Evolutionary conservation across 2,797 vertebrate genomes (phyloP).

Genomic region (Esox masquinongy): DNA sequence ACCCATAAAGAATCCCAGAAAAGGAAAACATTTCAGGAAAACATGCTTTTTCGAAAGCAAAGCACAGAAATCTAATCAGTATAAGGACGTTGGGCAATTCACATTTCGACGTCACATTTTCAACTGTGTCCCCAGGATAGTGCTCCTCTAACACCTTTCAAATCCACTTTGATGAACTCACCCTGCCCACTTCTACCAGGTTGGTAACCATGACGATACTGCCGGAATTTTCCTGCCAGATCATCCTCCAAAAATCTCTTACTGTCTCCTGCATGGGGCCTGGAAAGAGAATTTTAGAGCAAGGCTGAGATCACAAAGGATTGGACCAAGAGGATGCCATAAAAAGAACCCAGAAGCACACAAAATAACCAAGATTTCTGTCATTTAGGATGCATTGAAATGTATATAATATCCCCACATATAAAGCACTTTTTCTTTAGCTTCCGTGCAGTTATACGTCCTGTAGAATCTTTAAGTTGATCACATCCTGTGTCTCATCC

Average conservation of each 20-base stretch:
- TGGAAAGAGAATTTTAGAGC: slow-evolving; percentile 46
- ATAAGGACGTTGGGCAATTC: neutral
- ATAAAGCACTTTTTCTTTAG: neutral
- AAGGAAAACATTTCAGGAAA: neutral
- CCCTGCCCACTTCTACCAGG: slow-evolving; percentile 97
- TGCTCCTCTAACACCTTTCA: neutral
- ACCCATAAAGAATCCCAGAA: neutral
- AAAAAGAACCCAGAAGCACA: neutral
- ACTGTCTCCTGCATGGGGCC: slow-evolving; percentile 98
- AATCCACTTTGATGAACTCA: slow-evolving; percentile 69
- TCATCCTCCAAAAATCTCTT: slow-evolving; percentile 99
- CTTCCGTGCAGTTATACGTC: neutral
- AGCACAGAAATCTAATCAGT: neutral
- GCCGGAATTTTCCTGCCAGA: slow-evolving; percentile 96
- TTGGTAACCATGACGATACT: slow-evolving; percentile 99
- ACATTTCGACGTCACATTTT: neutral
- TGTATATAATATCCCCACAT: slow-evolving; percentile 5
- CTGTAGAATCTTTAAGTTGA: neutral
- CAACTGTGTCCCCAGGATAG: neutral
- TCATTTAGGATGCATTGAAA: neutral
- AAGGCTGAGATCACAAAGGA: neutral
- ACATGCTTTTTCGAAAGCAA: too few species aligned
- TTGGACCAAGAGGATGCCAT: neutral
- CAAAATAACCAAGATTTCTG: neutral
- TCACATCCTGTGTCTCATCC: slow-evolving; percentile 26